Evolutionary conservation across 2,113 vertebrate genomes (phyloP).

Genomic region (Anolis sagrei): DNA sequence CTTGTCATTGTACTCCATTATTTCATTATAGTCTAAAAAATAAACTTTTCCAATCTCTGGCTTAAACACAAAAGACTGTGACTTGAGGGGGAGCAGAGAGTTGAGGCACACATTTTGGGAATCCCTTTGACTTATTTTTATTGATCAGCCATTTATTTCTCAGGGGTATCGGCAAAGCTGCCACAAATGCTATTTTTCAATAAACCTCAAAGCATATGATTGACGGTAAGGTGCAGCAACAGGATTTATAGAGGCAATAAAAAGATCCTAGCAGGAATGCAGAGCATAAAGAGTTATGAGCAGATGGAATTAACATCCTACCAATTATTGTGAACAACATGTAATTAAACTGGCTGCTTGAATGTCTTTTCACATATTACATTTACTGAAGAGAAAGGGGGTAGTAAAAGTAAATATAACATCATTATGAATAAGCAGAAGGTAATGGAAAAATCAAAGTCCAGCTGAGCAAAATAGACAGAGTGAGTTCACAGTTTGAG

Average conservation of each 20-base stretch:
- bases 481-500: not conserved
- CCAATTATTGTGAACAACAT: slow-evolving; percentile 33
- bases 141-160: slow-evolving; percentile 30
- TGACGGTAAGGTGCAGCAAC: slow-evolving; percentile 37
- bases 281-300: slow-evolving; percentile 38
- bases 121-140: slow-evolving; percentile 17
- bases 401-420: not conserved
- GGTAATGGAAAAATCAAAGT: not conserved
- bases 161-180: not conserved
- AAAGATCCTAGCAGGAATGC: slow-evolving; percentile 50
- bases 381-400: not conserved
- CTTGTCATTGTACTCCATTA: too few relatives aligned
- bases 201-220: slow-evolving; percentile 23
- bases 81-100: not conserved
- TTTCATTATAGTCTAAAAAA: too few relatives aligned
- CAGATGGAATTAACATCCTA: slow-evolving; percentile 51
- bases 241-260: slow-evolving; percentile 63
- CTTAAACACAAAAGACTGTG: too few relatives aligned
- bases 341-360: slow-evolving; percentile 26
- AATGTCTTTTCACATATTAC: slow-evolving; percentile 3
- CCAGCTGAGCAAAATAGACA: not conserved
- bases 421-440: not conserved
- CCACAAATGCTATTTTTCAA: not conserved
- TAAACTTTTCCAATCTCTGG: too few relatives aligned
- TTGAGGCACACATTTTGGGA: slow-evolving; percentile 7